Evolutionary conservation across 2,888 invertebrate genomes (phyloP).

Genomic region (Hydrotaea diabolus): DNA sequence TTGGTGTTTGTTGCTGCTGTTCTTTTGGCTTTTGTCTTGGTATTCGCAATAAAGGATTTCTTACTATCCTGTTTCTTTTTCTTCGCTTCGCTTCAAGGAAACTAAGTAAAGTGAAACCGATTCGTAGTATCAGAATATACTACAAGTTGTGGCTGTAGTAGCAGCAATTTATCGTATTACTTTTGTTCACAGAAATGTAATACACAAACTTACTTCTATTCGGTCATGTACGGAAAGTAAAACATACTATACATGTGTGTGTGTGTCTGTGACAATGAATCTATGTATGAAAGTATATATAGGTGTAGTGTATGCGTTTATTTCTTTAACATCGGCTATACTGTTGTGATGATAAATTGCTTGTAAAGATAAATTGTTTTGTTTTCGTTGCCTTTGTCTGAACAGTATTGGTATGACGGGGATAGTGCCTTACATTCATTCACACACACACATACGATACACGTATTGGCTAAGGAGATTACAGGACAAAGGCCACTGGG

Average conservation of each 20-base stretch:
- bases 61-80: constrained; percentile 29
- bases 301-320: neutral
- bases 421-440: constrained; percentile 25
- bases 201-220: neutral
- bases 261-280: neutral
- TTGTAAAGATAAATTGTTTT: constrained; percentile 56
- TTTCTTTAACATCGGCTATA: constrained; percentile 32
- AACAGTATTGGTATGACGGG: neutral
- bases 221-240: neutral
- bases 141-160: neutral
- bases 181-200: constrained; percentile 14
- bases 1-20: constrained; percentile 22
- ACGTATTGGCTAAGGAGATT: constrained; percentile 45
- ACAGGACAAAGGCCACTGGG: neutral
- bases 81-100: neutral
- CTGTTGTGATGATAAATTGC: constrained; percentile 53
- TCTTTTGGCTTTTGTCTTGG: constrained; percentile 6
- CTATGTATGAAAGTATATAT: constrained; percentile 3
- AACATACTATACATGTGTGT: neutral
- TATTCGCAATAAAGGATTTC: constrained; percentile 26
- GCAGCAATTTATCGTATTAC: constrained; percentile 33
- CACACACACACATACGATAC: neutral
- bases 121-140: constrained; percentile 54
- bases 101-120: constrained; percentile 47
- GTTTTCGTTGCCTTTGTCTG: constrained; percentile 40